Conservation (phyloP, 1,140 invertebrate species). For the Latrodectus geometricus region DNA sequence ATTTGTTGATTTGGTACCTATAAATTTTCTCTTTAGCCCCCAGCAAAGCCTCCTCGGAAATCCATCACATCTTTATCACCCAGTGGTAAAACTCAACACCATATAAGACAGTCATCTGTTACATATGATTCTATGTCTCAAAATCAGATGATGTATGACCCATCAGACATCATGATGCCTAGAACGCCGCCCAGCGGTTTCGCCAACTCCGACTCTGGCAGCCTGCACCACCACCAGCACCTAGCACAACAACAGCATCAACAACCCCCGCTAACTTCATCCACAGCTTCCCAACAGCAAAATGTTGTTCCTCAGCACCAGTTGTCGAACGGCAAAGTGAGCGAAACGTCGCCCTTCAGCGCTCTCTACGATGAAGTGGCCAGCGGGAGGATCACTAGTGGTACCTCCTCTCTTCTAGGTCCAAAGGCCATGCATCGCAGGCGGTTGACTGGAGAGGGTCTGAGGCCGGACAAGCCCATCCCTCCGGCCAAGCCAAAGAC, state of each 20-base stretch:
- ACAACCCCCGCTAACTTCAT: not conserved
- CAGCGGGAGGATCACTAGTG: conserved; percentile 17
- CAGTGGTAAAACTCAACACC: conserved; percentile 65
- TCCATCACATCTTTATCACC: conserved; percentile 52
- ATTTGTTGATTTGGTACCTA: not conserved
- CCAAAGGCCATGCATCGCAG: conserved; percentile 55
- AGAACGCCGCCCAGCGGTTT: conserved; percentile 50
- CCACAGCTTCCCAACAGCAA: not conserved
- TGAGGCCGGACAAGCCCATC: conserved; percentile 29
- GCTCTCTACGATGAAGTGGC: conserved; percentile 62
- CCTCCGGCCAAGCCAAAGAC: conserved; percentile 59
- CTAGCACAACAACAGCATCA: not conserved
- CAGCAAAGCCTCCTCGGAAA: conserved; percentile 75
- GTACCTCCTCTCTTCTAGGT: conserved; percentile 21
- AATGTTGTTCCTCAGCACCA: not conserved
- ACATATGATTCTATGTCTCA: conserved; percentile 67
- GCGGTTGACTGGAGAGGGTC: conserved; percentile 52
- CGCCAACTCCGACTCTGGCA: conserved; percentile 13
- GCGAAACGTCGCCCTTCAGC: conserved; percentile 44
- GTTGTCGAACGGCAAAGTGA: conserved; percentile 44
- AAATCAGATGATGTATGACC: conserved; percentile 57
- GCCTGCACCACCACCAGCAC: conserved; percentile 20
- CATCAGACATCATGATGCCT: conserved; percentile 53
- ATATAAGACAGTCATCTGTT: conserved; percentile 74
- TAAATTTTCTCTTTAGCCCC: conserved; percentile 70